Percentiles rank a stretch among this genome's conserved stretches.
phyloP scores from a whole-genome alignment of 1,140 invertebrate genomes.

The Laodelphax striatellus region DNA sequence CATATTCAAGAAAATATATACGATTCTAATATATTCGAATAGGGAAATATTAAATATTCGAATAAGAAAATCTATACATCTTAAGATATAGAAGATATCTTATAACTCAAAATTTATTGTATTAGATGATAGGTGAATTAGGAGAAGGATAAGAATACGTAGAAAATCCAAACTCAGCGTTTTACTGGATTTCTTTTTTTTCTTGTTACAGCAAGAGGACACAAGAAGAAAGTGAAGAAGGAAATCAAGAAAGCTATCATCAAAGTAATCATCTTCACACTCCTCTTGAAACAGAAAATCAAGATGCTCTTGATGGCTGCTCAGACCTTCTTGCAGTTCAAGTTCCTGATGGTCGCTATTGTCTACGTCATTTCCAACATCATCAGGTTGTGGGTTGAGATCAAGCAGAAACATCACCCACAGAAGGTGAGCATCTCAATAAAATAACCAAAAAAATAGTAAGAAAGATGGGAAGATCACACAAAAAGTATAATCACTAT shows the following conservation, averaged over 20 bases:
- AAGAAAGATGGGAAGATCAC: too few species aligned
- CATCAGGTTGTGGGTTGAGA: constrained; percentile 25
- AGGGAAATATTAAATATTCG: too few species aligned
- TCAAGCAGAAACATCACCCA: constrained; percentile 21
- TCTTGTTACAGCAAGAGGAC: constrained; percentile 18
- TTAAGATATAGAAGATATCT: too few species aligned
- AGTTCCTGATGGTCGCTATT: constrained; percentile 23
- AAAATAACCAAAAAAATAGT: too few species aligned
- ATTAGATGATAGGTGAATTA: too few species aligned
- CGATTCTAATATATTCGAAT: too few species aligned
- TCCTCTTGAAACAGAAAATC: constrained; percentile 25
- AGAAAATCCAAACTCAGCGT: too few species aligned
- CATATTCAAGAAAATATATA: too few species aligned
- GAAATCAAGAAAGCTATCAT: constrained; percentile 26
- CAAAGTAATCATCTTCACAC: constrained; percentile 25
- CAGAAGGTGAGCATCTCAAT: constrained; percentile 15
- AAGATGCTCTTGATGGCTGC: constrained; percentile 25
- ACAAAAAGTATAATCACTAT: too few species aligned
- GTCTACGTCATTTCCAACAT: constrained; percentile 23
- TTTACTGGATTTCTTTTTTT: not conserved
- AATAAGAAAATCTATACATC: too few species aligned
- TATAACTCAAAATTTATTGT: too few species aligned
- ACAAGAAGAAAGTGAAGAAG: constrained; percentile 27
- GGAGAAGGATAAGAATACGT: too few species aligned
- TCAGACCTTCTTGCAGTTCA: constrained; percentile 25